Evolutionary conservation across 2,797 vertebrate genomes (phyloP).

Genomic region (Siniperca undulata): DNA sequence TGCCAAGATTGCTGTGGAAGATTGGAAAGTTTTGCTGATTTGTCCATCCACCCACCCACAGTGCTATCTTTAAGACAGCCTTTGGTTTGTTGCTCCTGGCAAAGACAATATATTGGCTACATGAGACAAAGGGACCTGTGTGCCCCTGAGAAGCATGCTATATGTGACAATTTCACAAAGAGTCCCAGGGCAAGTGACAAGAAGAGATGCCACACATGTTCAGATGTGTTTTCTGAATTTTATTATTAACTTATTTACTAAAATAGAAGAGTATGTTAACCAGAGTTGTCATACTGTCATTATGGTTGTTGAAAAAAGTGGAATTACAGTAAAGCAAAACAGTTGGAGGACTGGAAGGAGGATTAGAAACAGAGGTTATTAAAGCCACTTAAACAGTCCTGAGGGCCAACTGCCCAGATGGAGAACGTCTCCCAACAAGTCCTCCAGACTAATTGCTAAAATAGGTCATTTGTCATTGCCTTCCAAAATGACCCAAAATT

Average conservation of each 20-base stretch:
- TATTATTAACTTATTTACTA: background rate
- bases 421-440: constrained; percentile 35
- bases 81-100: constrained; percentile 34
- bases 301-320: background rate
- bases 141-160: background rate
- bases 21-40: constrained; percentile 36
- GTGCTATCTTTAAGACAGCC: constrained; percentile 35
- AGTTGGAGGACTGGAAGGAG: constrained; percentile 12
- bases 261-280: background rate
- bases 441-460: constrained; percentile 34
- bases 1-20: constrained; percentile 43
- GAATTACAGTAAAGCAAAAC: constrained; percentile 9
- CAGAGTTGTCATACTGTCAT: background rate
- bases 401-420: constrained; percentile 46
- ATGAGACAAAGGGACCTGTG: constrained; percentile 5
- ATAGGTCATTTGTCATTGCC: constrained; percentile 39
- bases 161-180: constrained; percentile 25
- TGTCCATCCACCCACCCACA: constrained; percentile 11
- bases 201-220: background rate
- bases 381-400: constrained; percentile 43
- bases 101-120: constrained; percentile 39
- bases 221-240: background rate
- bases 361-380: constrained; percentile 28
- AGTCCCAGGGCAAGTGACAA: background rate
- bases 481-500: constrained; percentile 19